Evolutionary conservation across 1,140 invertebrate genomes (phyloP), one percentile per base, ranked within the genome.

Genomic region (Dufourea novaeangliae): DNA sequence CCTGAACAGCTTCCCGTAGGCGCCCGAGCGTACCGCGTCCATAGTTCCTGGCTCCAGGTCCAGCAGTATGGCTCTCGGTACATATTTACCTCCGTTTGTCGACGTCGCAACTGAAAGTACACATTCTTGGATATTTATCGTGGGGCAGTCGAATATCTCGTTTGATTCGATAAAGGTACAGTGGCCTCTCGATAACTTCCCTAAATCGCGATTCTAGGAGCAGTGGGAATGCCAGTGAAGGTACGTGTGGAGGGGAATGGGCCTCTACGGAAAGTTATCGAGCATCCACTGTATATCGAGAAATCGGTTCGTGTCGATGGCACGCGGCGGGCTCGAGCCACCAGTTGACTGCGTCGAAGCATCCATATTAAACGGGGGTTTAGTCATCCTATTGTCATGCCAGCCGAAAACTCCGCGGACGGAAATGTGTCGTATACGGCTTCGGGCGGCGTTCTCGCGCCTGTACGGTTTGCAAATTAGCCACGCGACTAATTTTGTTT

Each of bases 41-140:
- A 96, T 95, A 17, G 95, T 96, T 27, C 95, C 95, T 0, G 95
- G 95, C 85, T 96, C 96, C 80, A 96, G 88, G 83, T 97, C 96
- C 34, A 97, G 89, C 1, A 97, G 89, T n/a, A 97, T 94, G 25
- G 95, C 95, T 73, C 96, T 90, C 1, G 96, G 96, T n/a, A 96
- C 96, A 90, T 96, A 97, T 90, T 95, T 96, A 6, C 95, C 95
- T 52, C 94, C 91, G 12, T 89, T 88, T 14, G 88, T 84, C 6
- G 80, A 88, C 0, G 89, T 90, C 10, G 88, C 86, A 7, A 88
- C 87, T 90, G 69, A n/a, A 83, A 83, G 32, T n/a, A 14, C 32
- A 22, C 22, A 25, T 5, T 4, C 14, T 5, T 46, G 12, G n/a
- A n/a, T n/a, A n/a, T n/a, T n/a, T n/a, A n/a, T n/a, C n/a, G n/a